Percentiles rank a stretch among this genome's conserved stretches.
Evolutionary conservation across 2,888 invertebrate species (phyloP).

Genomic region (Furcula furcula): DNA sequence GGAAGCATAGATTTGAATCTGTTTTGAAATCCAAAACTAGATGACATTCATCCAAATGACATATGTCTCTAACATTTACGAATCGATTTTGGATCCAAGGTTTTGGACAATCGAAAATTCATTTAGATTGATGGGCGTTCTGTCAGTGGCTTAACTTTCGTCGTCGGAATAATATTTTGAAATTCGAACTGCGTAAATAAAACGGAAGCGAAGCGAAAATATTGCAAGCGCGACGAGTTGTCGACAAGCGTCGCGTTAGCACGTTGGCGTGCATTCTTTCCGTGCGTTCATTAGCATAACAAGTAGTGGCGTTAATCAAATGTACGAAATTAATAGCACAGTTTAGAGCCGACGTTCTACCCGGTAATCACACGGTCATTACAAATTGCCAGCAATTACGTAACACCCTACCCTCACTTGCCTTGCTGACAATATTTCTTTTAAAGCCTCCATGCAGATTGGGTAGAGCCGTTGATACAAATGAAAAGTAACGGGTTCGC

Average conservation of each 20-base stretch:
- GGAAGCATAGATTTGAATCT: slow-evolving; percentile 41
- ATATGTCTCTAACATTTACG: no score
- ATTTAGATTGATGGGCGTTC: no score
- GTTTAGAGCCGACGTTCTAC: slow-evolving; percentile 76
- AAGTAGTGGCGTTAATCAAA: slow-evolving; percentile 82
- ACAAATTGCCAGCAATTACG: slow-evolving; percentile 78
- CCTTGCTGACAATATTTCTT: slow-evolving; percentile 53
- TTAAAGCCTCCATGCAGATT: no score
- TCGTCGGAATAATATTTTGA: no score
- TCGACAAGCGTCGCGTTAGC: slow-evolving; percentile 74
- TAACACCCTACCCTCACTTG: slow-evolving; percentile 57
- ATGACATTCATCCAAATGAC: no score
- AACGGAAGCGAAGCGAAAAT: slow-evolving; percentile 62
- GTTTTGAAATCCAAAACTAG: slow-evolving; percentile 52
- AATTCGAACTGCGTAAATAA: slow-evolving; percentile 62
- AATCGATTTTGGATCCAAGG: no score
- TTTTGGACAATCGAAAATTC: no score
- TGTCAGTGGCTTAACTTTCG: no score
- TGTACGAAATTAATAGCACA: slow-evolving; percentile 80
- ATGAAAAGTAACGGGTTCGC: no score
- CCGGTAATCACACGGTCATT: slow-evolving; percentile 77
- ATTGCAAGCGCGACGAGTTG: slow-evolving; percentile 71
- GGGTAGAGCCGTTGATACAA: no score
- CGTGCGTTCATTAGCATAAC: slow-evolving; percentile 78
- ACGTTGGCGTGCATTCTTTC: slow-evolving; percentile 78